phyloP scores from a whole-genome alignment of 1,140 invertebrate genomes.

The Scaptomyza hsui region DNA sequence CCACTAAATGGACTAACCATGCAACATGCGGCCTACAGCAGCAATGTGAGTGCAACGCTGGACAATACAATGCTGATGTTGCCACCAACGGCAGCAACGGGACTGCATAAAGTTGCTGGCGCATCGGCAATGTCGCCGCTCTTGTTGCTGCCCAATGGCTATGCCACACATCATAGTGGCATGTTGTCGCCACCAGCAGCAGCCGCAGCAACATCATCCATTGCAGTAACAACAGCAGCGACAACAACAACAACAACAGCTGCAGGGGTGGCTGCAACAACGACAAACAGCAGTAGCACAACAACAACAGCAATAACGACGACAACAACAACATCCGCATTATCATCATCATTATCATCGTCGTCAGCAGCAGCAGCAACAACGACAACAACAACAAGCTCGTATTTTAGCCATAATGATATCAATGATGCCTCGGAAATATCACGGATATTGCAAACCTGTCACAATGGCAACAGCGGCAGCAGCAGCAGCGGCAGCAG shows the following conservation, averaged over 20 bases:
- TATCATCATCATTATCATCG: no score
- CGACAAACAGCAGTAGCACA: slow-evolving; percentile 11
- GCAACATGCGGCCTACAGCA: slow-evolving; percentile 66
- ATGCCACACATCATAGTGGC: slow-evolving; percentile 34
- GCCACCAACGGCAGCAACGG: slow-evolving; percentile 15
- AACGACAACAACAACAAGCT: slow-evolving; percentile 17
- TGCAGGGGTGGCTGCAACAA: neutral
- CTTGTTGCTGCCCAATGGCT: slow-evolving; percentile 57
- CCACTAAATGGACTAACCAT: slow-evolving; percentile 62
- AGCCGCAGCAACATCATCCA: neutral
- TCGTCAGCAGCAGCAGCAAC: slow-evolving; percentile 13
- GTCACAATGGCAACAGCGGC: slow-evolving; percentile 65
- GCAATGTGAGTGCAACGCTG: slow-evolving; percentile 51
- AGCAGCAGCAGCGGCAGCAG: neutral
- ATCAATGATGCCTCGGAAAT: slow-evolving; percentile 83
- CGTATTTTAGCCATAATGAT: slow-evolving; percentile 75
- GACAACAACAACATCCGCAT: slow-evolving; percentile 22
- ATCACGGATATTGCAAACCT: slow-evolving; percentile 82
- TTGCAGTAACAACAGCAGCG: slow-evolving; percentile 6
- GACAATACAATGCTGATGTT: slow-evolving; percentile 43
- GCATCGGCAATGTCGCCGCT: slow-evolving; percentile 42
- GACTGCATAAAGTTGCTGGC: slow-evolving; percentile 6
- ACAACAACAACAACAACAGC: slow-evolving; percentile 2
- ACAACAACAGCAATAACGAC: slow-evolving; percentile 9
- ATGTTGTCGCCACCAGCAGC: slow-evolving; percentile 46